Evolutionary conservation across 2,797 vertebrate species (phyloP).

Genomic region (Cercopithecus petaurista): DNA sequence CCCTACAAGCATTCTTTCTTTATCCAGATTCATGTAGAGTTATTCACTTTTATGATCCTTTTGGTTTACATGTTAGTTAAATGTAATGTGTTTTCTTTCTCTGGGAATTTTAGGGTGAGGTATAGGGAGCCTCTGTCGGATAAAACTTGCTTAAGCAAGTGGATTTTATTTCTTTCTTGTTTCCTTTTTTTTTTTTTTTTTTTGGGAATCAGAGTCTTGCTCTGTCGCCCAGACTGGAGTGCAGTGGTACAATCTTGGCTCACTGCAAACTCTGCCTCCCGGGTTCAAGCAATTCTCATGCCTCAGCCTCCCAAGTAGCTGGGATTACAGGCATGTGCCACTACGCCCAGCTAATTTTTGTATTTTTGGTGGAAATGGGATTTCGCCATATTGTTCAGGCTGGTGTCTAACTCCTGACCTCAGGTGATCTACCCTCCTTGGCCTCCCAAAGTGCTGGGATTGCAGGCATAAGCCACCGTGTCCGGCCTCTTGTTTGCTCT

Average conservation of each 20-base stretch:
- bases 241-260: not conserved
- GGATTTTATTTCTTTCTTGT: not conserved
- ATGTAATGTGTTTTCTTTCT: not conserved
- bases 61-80: not conserved
- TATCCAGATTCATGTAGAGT: slow-evolving; percentile 1
- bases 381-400: not conserved
- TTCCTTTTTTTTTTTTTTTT: not conserved
- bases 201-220: not conserved
- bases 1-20: not conserved
- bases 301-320: not conserved
- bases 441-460: not conserved
- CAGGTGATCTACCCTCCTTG: not conserved
- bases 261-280: not conserved
- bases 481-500: not conserved
- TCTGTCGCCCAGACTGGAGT: not conserved
- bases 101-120: not conserved
- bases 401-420: not conserved
- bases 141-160: not conserved
- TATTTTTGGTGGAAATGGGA: not conserved
- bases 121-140: not conserved
- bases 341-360: not conserved
- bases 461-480: not conserved
- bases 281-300: not conserved
- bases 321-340: not conserved
- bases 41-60: slow-evolving; percentile 19